Evolutionary conservation across 2,113 vertebrate genomes (phyloP), one percentile per base, ranked within the genome.

Genomic region (Cacatua alba): DNA sequence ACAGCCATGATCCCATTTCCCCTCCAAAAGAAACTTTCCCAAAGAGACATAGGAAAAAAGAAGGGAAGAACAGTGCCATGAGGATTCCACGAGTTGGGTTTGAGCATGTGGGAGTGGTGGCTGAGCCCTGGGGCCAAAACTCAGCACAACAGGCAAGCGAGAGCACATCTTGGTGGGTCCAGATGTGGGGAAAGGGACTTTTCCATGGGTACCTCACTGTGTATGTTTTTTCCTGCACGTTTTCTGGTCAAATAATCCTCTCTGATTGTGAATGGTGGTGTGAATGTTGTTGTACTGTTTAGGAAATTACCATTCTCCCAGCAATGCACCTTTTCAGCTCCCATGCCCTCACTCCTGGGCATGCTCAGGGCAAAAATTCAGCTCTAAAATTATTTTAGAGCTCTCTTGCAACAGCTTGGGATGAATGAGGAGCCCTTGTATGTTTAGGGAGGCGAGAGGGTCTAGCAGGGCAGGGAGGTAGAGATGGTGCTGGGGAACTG

Each of bases 71-170:
- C 24, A 14, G 31, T 1, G 2, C 13, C 41, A 48, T 10, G 55
- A 55, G 25, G 26, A 28, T 68, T 52, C 23, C 1, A 2, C 25
- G 2, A 1, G 21, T 6, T 60, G 69, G 15, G 48, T 69, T 35
- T 0, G 1, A 43, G 65, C 49, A 49, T 2, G 2, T 35, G n/a
- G 20, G 31, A 49, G 55, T 1, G 0, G 20, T 3, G 2, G 11
- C 25, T 53, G 41, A 83, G 31, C 35, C 48, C 24, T 10, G 20
- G 17, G 29, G 11, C 35, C n/a, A 55, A 13, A 12, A 15, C 37
- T 79, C 2, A 2, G 25, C 10, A 43, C 1, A 1, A 28, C 1
- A 2, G 19, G 37, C 33, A n/a, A 25, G 59, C 20, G 13, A 65
- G 31, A 49, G 29, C 25, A 64, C 1, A 12, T 33, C n/a, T 33